Percentiles rank a stretch among this genome's conserved stretches.
Conservation (phyloP, 2,888 invertebrate species). For the Scaptomyza parva region DNA sequence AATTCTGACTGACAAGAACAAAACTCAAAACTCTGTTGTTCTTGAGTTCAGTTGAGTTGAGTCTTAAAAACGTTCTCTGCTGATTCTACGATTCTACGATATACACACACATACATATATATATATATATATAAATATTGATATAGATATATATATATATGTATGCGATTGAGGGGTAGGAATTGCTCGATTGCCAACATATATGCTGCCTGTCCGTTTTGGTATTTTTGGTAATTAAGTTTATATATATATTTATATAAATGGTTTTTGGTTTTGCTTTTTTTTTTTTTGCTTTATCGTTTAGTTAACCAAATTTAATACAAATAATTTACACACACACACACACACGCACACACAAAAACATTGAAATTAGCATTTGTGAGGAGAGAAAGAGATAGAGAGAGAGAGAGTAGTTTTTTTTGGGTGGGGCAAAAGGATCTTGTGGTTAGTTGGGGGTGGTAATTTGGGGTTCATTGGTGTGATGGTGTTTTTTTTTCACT, state of each 20-base stretch:
- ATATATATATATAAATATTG: neutral
- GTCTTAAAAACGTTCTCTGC: constrained; percentile 26
- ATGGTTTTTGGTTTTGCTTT: constrained; percentile 19
- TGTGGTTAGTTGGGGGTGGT: constrained; percentile 29
- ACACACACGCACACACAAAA: constrained; percentile 66
- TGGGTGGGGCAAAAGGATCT: constrained; percentile 17
- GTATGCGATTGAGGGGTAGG: constrained; percentile 47
- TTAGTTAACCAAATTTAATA: constrained; percentile 82
- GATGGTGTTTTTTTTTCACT: constrained; percentile 33
- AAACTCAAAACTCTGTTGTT: constrained; percentile 1
- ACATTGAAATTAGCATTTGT: constrained; percentile 76
- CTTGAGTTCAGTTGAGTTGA: constrained; percentile 15
- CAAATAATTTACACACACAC: constrained; percentile 66
- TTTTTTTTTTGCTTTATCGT: constrained; percentile 27
- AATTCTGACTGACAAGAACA: constrained; percentile 43
- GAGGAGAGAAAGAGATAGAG: constrained; percentile 16
- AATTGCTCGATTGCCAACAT: constrained; percentile 85
- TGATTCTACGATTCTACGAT: constrained; percentile 57
- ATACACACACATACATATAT: neutral
- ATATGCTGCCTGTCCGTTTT: constrained; percentile 85
- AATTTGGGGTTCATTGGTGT: constrained; percentile 36
- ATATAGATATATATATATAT: neutral
- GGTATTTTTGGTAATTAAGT: constrained; percentile 62
- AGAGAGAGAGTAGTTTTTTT: neutral
- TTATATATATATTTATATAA: constrained; percentile 23